Evolutionary conservation across 1,140 invertebrate genomes (phyloP).

Genomic region (Formica exsecta): DNA sequence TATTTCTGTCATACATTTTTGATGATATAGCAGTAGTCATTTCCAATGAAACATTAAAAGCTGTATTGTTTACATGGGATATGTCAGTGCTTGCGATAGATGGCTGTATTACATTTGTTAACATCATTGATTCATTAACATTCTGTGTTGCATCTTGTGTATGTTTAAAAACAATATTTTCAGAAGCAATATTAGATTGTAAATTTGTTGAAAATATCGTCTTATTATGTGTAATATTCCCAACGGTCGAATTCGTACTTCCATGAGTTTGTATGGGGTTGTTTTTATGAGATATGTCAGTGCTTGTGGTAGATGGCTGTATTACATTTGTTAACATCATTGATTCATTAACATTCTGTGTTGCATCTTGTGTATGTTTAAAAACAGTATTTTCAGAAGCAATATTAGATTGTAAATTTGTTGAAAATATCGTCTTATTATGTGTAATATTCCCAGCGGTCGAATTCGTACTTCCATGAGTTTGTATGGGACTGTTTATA

Average conservation of each 20-base stretch:
- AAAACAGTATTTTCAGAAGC: not conserved
- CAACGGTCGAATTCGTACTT: not conserved
- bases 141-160: not conserved
- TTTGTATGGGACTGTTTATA: not conserved
- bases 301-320: not conserved
- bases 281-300: not conserved
- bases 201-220: not conserved
- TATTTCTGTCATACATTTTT: not conserved
- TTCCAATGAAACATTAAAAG: slow-evolving; percentile 49
- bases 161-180: slow-evolving; percentile 6
- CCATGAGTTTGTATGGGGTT: not conserved
- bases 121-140: slow-evolving; percentile 20
- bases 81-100: not conserved
- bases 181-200: not conserved
- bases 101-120: slow-evolving; percentile 21
- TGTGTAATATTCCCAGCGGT: not conserved
- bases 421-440: not conserved
- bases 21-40: slow-evolving; percentile 11
- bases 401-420: slow-evolving; percentile 20
- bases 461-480: too few relatives aligned
- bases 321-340: not conserved
- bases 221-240: not conserved
- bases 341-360: not conserved
- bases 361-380: not conserved
- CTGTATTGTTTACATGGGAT: not conserved